Base-by-base conservation (phyloP, 1,140 invertebrate genomes). In the Heliconius melpomene region DNA sequence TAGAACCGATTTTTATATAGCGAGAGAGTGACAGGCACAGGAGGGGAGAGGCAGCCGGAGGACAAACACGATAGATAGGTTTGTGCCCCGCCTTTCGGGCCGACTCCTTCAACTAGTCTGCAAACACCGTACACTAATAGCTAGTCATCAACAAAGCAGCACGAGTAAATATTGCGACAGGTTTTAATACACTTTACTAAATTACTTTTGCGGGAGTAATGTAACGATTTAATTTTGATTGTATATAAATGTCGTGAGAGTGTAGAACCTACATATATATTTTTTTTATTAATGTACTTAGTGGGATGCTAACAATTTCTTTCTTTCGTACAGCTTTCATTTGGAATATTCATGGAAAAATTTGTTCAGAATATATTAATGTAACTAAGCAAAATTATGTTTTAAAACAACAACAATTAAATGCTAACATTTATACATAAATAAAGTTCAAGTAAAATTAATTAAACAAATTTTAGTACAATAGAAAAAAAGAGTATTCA, bases 1-100 rank as follows among this genome's bases (percentile, higher is more conserved):
- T 83, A 75, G 82, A 82, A 91, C 79, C 84, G 84, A 88, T 90
- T 88, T 90, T 88, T 87, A 84, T 84, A 71, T 54, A 26, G 66
- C 70, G 38, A 66, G 32, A 77, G 74, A 80, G 52, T 77, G 75
- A 80, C 26, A 52, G 52, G 36, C 50, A 52, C 74, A 20, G 52
- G 40, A 74, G 50, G 50, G 36, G 7, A 29, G 36, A 66, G 29
- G 20, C 75, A 77, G 75, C 57, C 57, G 75, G 54, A 70, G 75
- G 75, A 26, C 75, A 77, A 77, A 70, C 52, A 77, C 60, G 72
- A 74, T 74, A 74, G 23, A 66, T 66, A 66, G 60, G 60, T 66
- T 66, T 78, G 20, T 32, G 77, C 26, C 50, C 52, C 71, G 66
- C 76, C 77, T 79, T 79, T 79, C 60, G 77, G 74, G 71, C 36